Evolutionary conservation across 2,797 vertebrate species (phyloP), one percentile per base, ranked within the genome.

Genomic region (Chelidonichthys spinosus): DNA sequence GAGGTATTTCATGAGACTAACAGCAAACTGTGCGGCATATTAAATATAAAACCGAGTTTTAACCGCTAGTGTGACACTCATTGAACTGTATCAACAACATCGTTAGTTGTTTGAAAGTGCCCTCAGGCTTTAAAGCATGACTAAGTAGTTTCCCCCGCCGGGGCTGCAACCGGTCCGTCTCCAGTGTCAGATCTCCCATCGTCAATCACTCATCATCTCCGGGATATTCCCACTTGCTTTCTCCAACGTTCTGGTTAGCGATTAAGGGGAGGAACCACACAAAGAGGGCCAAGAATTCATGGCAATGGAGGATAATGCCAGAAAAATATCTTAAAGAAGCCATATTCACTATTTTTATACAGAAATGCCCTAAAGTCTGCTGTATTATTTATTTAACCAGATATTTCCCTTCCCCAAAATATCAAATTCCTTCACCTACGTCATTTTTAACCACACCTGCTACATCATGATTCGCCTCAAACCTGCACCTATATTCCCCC

Each of bases 21-120:
- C 65, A 75, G 63, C 64, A 82, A 80, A 58, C 61, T 69, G 63
- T 18, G n/a, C 66, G 53, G 73, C 76, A 85, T 81, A 83, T 87
- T 82, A 79, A 85, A 81, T 46, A 72, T 63, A 78, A 83, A 74
- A 70, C 33, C 40, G 39, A 49, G 39, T 67, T 85, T 78, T 78
- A 87, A 82, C 81, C 75, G 84, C 68, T 83, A 64, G 82, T 63
- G 59, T 18, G 17, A 63, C 44, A 15, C 76, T 81, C 74, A 58
- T 76, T 84, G 76, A 72, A 88, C 76, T 15, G 11, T 37, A 76
- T 79, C 68, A 76, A 82, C 74, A 72, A 69, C 68, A 64, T n/a
- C 14, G 72, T 82, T 80, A 86, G 89, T 83, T 87, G 89, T 87
- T 83, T 87, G 72, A 87, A 91, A 89, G 87, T 81, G 83, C 87